Percentiles rank a stretch among this genome's conserved stretches.
phyloP scores from a whole-genome alignment of 2,888 invertebrate genomes.

The Phorcus lineatus region DNA sequence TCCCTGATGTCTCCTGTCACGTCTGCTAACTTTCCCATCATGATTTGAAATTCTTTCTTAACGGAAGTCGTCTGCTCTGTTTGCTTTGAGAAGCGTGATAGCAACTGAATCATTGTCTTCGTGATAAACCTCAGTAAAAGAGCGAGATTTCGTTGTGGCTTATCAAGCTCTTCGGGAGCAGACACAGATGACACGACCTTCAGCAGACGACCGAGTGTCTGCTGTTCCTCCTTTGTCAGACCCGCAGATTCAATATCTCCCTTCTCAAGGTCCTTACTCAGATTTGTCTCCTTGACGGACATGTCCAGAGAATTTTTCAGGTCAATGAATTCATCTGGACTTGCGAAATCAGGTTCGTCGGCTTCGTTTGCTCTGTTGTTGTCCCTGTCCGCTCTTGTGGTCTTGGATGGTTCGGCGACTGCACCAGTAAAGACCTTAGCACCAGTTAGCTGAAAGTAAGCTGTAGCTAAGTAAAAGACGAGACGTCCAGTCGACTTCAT shows the following conservation, averaged over 20 bases:
- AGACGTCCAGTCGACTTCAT: no score
- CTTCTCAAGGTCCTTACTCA: background rate
- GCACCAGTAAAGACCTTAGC: no score
- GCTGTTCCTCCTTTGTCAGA: background rate
- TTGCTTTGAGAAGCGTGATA: background rate
- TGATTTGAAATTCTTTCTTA: background rate
- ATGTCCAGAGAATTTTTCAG: background rate
- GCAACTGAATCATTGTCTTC: background rate
- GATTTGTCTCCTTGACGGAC: background rate
- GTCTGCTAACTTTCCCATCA: background rate
- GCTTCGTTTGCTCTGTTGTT: background rate
- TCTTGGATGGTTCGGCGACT: no score
- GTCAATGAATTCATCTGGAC: background rate
- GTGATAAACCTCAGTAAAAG: background rate
- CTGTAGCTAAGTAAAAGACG: no score
- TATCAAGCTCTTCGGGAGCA: background rate
- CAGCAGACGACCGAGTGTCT: background rate
- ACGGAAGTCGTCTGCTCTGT: slow-evolving; percentile 4
- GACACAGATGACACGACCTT: background rate
- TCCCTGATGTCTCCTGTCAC: background rate
- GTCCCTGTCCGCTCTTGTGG: no score
- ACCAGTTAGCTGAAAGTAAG: no score
- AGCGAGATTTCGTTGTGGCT: background rate
- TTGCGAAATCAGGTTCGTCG: background rate
- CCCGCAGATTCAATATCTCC: background rate